phyloP scores from a whole-genome alignment of 2,113 vertebrate genomes.

The Felis chaus region DNA sequence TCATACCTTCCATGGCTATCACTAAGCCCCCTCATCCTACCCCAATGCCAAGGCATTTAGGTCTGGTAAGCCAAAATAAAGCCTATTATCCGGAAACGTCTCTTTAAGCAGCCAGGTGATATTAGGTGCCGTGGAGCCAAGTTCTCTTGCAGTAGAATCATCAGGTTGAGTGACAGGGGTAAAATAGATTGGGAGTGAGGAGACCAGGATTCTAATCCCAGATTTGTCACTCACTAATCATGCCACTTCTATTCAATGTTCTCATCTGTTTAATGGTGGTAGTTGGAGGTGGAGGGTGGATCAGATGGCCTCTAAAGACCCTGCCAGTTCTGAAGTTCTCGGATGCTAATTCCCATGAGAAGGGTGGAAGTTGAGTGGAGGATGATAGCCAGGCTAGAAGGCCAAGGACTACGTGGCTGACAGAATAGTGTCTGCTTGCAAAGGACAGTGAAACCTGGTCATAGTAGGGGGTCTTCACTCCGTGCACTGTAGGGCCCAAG shows the following conservation, averaged over 20 bases:
- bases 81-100: not conserved
- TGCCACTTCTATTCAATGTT: not conserved
- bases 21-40: not conserved
- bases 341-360: not conserved
- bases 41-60: not conserved
- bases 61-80: not conserved
- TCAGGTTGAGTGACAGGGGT: not conserved
- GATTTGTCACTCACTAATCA: not conserved
- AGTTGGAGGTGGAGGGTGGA: not conserved
- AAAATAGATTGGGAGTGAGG: not conserved
- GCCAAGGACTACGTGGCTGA: not conserved
- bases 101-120: constrained; percentile 11
- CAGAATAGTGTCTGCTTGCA: not conserved
- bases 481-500: not conserved
- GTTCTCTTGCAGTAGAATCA: not conserved
- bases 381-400: not conserved
- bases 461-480: not conserved
- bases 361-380: not conserved
- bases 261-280: not conserved
- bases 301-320: not conserved
- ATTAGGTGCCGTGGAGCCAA: not conserved
- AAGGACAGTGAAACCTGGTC: not conserved
- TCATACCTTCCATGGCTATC: not conserved
- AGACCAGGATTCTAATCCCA: not conserved
- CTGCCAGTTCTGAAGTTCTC: not conserved